These are phyloP conservation scores for Leptonema lineaticorne DNA, from an alignment of 1,140 invertebrate species.

Conservation along the genomic window DNA sequence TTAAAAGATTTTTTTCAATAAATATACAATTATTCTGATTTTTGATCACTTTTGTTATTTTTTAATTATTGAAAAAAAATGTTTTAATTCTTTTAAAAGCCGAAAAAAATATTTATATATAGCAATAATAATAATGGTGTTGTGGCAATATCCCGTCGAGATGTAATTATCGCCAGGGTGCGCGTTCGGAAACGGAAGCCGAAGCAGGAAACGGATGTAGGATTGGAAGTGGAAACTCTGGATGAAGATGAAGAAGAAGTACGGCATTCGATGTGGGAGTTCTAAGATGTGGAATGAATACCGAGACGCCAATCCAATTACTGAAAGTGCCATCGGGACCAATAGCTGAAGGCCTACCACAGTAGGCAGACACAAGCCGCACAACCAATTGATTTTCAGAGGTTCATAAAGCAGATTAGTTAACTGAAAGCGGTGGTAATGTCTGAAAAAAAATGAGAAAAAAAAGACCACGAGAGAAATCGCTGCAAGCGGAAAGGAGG, in stretches of 20 bases:
- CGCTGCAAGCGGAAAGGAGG: too few relatives aligned
- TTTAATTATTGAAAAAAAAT: too few relatives aligned
- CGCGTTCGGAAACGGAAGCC: conserved; percentile 32
- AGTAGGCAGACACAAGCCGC: not conserved
- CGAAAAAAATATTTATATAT: not conserved
- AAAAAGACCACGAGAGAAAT: too few relatives aligned
- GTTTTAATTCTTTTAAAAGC: too few relatives aligned
- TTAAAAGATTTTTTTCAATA: too few relatives aligned
- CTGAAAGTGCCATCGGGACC: conserved; percentile 38
- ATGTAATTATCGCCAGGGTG: conserved; percentile 36
- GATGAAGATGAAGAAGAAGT: not conserved
- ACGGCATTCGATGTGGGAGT: not conserved
- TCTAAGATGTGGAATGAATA: conserved; percentile 25
- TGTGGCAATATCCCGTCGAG: conserved; percentile 20
- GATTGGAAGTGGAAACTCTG: not conserved
- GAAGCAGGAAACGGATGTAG: conserved; percentile 10
- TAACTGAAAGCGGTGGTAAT: not conserved
- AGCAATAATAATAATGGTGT: conserved; percentile 1
- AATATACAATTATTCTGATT: too few relatives aligned
- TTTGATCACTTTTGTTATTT: too few relatives aligned
- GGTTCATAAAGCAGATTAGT: conserved; percentile 12
- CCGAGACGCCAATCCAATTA: conserved; percentile 41
- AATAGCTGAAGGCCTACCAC: conserved; percentile 29
- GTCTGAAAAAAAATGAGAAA: not conserved
- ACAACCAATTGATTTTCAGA: conserved; percentile 20